Evolutionary conservation across 37 sponge, comb jelly and placozoan genomes (phyloP), one percentile per base, ranked within the genome.

Genomic region (Eunapius fragilis): DNA sequence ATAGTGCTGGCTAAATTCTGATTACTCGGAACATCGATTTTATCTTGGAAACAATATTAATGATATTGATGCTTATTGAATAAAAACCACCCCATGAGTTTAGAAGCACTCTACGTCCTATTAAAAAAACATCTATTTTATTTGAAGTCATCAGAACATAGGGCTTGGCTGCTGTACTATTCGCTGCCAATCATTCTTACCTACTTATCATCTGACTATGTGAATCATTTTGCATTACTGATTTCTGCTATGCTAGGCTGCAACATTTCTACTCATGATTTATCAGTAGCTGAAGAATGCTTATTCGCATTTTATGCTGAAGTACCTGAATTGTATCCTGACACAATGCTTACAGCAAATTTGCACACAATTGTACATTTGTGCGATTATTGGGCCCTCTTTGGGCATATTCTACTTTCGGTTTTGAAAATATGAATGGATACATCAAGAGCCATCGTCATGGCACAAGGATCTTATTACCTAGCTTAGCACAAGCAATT

Each of bases 141-240:
- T 28, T 79, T 67, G 80, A 79, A 79, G 6, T 58, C 80, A 28
- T 79, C 80, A 3, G 80, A 79, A 48, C 58, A 26, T 58, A 58
- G 26, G 10, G 80, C 80, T 12, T 79, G 50, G 50, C 30, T 79
- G 32, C 68, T 79, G 0, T 49, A 27, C 32, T 79, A 79, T 7
- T 27, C 68, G 22, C 25, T 79, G 13, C 80, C 80, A 58, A 68
- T 79, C 0, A 34, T 79, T 11, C 14, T 10, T 11, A 27, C 24
- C 31, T 14, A 58, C 14, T 31, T 79, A 13, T 68, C 80, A 25
- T 0, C 30, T 26, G 80, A 79, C 12, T 79, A 79, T 68, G 27
- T 79, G 22, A 31, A 67, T 31, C 80, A 79, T 25, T 68, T 49
- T 58, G 31, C 80, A 2, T 68, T 79, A 28, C 30, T 79, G 6